Conservation (phyloP, 2,113 vertebrate genomes). For the Excalfactoria chinensis region DNA sequence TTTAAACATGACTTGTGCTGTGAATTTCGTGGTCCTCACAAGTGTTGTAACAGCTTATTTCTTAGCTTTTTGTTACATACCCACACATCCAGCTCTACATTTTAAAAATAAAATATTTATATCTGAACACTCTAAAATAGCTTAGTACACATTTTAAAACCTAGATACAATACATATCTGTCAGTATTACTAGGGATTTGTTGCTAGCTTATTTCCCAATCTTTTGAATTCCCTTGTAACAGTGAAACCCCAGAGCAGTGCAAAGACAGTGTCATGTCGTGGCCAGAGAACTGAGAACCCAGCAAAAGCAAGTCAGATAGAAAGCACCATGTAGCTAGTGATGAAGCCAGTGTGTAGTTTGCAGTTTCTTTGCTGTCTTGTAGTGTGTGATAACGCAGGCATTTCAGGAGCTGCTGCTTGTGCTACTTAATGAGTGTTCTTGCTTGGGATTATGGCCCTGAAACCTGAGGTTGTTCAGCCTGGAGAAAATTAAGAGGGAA, state of each 20-base stretch:
- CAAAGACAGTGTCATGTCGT: rapidly evolving
- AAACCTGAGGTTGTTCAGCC: too few species aligned
- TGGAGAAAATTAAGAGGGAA: too few species aligned
- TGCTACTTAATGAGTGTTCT: too few species aligned
- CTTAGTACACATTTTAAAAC: background rate
- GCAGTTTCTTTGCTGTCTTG: background rate
- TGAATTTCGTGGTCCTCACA: background rate
- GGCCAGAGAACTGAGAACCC: background rate
- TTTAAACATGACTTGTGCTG: background rate
- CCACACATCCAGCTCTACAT: background rate
- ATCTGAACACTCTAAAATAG: background rate
- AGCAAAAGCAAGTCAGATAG: rapidly evolving
- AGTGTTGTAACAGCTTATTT: background rate
- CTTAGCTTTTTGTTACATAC: background rate
- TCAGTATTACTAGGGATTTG: background rate
- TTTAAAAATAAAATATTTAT: background rate
- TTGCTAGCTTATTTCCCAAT: background rate
- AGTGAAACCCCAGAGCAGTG: background rate
- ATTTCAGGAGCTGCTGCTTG: background rate
- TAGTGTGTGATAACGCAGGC: background rate
- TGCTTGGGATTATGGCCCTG: too few species aligned
- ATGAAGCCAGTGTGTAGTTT: background rate
- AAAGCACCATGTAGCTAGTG: background rate
- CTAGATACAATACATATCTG: background rate
- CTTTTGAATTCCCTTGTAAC: background rate